These are phyloP conservation scores for Drosophila pandora DNA, from an alignment of 1,140 invertebrate genomes.

Conservation along the genomic window DNA sequence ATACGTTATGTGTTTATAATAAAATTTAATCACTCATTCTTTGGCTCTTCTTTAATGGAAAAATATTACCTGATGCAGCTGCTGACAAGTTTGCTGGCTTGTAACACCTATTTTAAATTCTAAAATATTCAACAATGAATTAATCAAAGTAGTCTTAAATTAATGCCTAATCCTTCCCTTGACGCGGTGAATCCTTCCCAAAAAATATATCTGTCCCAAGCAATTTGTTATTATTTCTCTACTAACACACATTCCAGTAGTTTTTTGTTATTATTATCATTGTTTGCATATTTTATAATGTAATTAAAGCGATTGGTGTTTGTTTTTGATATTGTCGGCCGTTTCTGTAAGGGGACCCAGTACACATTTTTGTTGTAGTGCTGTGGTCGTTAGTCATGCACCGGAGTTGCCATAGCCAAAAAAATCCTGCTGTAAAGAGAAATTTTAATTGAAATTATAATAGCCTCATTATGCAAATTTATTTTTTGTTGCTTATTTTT, in stretches of 20 bases:
- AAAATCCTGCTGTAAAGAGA: constrained; percentile 42
- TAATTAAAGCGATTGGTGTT: constrained; percentile 55
- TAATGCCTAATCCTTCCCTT: neutral
- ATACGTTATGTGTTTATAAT: too few relatives aligned
- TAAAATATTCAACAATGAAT: too few relatives aligned
- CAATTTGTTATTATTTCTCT: constrained; percentile 9
- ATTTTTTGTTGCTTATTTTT: constrained; percentile 64
- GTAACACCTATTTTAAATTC: neutral
- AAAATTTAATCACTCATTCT: too few relatives aligned
- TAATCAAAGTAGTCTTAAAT: neutral
- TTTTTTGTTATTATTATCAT: constrained; percentile 3
- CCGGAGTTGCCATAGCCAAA: constrained; percentile 27
- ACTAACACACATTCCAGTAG: constrained; percentile 5
- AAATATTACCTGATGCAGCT: too few relatives aligned
- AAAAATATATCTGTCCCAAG: neutral
- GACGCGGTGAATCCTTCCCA: neutral
- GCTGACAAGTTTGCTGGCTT: too few relatives aligned
- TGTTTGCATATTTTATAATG: constrained; percentile 55
- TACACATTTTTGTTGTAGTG: constrained; percentile 44
- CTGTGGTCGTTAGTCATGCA: constrained; percentile 61
- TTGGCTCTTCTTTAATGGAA: too few relatives aligned
- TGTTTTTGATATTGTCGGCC: constrained; percentile 20
- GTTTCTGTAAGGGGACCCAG: constrained; percentile 6
- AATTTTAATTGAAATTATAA: constrained; percentile 81
- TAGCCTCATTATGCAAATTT: constrained; percentile 76